Evolutionary conservation across 2,888 invertebrate species (phyloP).

Genomic region (Ochlodes sylvanus): DNA sequence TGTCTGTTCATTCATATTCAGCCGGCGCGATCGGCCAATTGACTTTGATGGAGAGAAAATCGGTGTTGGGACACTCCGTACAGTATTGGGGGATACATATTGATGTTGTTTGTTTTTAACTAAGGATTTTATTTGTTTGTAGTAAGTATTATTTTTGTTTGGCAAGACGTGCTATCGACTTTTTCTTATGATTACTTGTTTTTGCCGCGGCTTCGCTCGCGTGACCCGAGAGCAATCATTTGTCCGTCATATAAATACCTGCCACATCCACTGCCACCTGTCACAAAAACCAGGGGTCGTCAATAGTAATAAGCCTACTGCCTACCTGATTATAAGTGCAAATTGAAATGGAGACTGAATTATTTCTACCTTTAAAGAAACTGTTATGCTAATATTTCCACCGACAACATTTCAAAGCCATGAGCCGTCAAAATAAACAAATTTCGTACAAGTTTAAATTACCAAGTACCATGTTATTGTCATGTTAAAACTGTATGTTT

Average conservation of each 20-base stretch:
- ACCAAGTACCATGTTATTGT: conserved; percentile 18
- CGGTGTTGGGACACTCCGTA: background rate
- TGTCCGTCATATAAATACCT: no score
- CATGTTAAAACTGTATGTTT: conserved; percentile 19
- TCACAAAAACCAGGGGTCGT: no score
- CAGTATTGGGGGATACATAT: conserved; percentile 7
- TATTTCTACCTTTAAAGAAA: no score
- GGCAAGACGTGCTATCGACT: no score
- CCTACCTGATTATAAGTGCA: no score
- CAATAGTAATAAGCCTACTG: no score
- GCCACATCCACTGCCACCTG: no score
- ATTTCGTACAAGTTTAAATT: background rate
- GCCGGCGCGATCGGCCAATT: conserved; percentile 1
- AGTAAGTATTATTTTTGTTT: no score
- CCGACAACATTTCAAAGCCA: conserved; percentile 1
- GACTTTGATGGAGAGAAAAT: conserved; percentile 23
- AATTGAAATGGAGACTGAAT: no score
- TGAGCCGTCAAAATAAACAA: background rate
- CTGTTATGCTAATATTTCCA: background rate
- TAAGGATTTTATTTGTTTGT: background rate
- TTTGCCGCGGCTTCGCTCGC: no score
- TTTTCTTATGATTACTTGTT: no score
- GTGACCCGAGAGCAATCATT: no score
- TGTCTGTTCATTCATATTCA: conserved; percentile 23
- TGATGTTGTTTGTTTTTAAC: conserved; percentile 5